Evolutionary conservation across 2,113 vertebrate genomes (phyloP).

Genomic region (Balaeniceps rex): DNA sequence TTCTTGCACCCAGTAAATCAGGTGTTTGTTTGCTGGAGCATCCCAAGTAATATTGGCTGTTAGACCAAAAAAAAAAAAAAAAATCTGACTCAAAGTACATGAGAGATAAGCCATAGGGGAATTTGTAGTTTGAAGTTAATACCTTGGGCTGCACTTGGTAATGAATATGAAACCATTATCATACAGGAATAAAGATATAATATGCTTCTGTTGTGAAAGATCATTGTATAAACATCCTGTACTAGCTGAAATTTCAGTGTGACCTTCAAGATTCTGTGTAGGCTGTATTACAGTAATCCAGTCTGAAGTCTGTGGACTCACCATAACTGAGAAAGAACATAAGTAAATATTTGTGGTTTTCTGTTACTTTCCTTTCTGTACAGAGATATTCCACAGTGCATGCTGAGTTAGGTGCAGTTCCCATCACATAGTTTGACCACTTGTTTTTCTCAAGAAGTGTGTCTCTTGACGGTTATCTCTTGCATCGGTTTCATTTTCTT

Average conservation of each 20-base stretch:
- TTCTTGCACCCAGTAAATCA: background rate
- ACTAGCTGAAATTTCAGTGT: background rate
- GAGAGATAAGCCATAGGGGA: background rate
- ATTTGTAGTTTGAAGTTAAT: background rate
- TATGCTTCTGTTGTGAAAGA: background rate
- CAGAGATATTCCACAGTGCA: background rate
- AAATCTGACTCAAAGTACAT: background rate
- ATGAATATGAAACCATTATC: background rate
- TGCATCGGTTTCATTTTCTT: background rate
- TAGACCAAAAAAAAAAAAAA: background rate
- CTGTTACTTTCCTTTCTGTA: background rate
- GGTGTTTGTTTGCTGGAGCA: background rate
- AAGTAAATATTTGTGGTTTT: no score
- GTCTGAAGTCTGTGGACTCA: background rate
- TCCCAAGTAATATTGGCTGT: background rate
- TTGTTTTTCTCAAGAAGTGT: constrained; percentile 7
- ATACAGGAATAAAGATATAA: background rate
- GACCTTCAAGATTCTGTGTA: background rate
- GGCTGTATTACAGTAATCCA: background rate
- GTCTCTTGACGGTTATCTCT: background rate
- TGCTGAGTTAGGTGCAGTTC: background rate
- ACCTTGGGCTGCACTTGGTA: background rate
- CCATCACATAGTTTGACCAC: background rate
- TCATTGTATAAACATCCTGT: background rate
- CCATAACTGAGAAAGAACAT: background rate